Percentiles rank a stretch among this genome's conserved stretches.
phyloP scores from a whole-genome alignment of 23 tunicate species.

The Ascidia mentula region DNA sequence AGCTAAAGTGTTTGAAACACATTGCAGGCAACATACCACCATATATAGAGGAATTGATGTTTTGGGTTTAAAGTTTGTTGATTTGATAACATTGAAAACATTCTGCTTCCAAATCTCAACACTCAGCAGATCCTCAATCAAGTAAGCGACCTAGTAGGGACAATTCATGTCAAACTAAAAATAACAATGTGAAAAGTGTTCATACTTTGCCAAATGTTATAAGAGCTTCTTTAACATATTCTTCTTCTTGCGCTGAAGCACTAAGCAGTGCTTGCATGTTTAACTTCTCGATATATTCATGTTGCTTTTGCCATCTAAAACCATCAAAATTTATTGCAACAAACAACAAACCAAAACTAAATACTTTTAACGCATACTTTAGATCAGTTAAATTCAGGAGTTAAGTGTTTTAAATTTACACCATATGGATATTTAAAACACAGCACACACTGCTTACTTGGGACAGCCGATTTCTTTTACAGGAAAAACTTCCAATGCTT shows the following conservation, averaged over 20 bases:
- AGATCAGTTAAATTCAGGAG: not conserved
- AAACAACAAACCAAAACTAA: not conserved
- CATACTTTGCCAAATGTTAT: slow-evolving; percentile 61
- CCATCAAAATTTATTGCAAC: not conserved
- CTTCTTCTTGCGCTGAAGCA: slow-evolving; percentile 78
- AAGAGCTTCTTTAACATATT: slow-evolving; percentile 72
- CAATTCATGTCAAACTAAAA: not conserved
- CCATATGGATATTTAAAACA: not conserved
- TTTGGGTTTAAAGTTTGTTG: slow-evolving; percentile 80
- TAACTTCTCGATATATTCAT: slow-evolving; percentile 86
- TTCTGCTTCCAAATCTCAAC: slow-evolving; percentile 85
- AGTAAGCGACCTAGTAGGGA: slow-evolving; percentile 13
- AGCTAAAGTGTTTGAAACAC: too few species aligned
- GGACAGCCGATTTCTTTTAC: slow-evolving; percentile 65
- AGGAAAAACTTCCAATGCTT: slow-evolving; percentile 35
- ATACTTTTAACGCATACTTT: not conserved
- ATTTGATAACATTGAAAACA: slow-evolving; percentile 46
- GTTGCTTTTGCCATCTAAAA: slow-evolving; percentile 92
- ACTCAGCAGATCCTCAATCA: slow-evolving; percentile 61
- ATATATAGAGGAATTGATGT: slow-evolving; percentile 89
- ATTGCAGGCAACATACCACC: slow-evolving; percentile 79
- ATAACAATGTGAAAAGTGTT: not conserved
- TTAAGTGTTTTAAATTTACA: not conserved
- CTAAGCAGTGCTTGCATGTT: slow-evolving; percentile 93
- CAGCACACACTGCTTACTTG: slow-evolving; percentile 26